A percentile compares a stretch with the other conserved stretches of the same genome.
Conservation (phyloP, 2,888 invertebrate genomes). For the Fissipunctia ypsillon region DNA sequence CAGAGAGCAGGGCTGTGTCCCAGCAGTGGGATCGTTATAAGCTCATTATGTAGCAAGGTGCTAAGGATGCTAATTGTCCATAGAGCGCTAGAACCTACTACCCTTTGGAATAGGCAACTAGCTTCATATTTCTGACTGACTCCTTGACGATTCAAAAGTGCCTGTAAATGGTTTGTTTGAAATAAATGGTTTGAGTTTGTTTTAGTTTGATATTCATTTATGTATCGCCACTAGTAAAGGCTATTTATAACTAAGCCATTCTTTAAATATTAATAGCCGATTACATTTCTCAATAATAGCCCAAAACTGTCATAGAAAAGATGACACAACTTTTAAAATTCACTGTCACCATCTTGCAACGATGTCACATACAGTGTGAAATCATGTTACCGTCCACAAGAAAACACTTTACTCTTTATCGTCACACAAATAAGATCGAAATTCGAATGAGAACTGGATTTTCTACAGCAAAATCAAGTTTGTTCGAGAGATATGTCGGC, state of each 20-base stretch:
- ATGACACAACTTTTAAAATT: slow-evolving; percentile 30
- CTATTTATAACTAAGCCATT: neutral
- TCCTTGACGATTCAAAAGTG: neutral
- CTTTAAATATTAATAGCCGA: neutral
- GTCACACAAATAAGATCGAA: neutral
- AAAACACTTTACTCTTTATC: slow-evolving; percentile 8
- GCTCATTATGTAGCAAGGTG: no score
- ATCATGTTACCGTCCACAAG: neutral
- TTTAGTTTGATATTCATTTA: neutral
- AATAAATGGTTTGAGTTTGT: neutral
- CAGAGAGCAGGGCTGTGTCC: no score
- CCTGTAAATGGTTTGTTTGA: neutral
- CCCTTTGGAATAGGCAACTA: no score
- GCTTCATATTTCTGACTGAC: neutral
- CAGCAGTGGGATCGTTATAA: no score
- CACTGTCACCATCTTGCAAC: slow-evolving; percentile 39
- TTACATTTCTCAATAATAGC: slow-evolving; percentile 21
- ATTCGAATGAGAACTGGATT: neutral
- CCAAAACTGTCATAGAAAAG: slow-evolving; percentile 30
- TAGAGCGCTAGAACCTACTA: no score
- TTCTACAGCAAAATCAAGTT: slow-evolving; percentile 19
- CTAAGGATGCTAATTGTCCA: no score
- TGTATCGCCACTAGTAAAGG: neutral
- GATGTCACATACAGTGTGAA: slow-evolving; percentile 31
- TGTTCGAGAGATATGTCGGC: slow-evolving; percentile 17